phyloP scores from a whole-genome alignment of 2,888 invertebrate genomes.

The Drosophila barbarae region DNA sequence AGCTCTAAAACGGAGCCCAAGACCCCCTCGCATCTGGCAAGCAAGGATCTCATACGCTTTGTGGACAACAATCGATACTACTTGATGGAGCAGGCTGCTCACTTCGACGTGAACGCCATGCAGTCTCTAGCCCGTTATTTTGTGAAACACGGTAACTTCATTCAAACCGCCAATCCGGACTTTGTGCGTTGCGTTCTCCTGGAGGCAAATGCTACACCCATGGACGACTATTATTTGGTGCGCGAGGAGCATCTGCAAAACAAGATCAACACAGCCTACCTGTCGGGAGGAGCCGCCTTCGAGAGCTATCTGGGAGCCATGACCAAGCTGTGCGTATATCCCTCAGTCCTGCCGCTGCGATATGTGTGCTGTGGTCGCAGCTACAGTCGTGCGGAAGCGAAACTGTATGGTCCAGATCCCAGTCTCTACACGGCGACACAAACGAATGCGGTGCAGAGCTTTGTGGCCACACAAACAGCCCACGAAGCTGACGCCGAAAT shows the following conservation, averaged over 20 bases:
- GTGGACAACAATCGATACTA: constrained; percentile 81
- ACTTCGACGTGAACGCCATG: constrained; percentile 83
- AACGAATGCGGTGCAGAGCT: constrained; percentile 85
- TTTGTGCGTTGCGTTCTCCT: constrained; percentile 87
- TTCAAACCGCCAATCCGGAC: constrained; percentile 87
- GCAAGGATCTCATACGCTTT: constrained; percentile 73
- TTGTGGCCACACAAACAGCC: constrained; percentile 82
- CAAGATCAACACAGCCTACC: constrained; percentile 83
- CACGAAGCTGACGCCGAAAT: constrained; percentile 81
- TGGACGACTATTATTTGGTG: constrained; percentile 83
- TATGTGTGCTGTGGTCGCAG: constrained; percentile 86
- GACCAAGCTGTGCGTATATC: constrained; percentile 84
- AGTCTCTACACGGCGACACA: constrained; percentile 85
- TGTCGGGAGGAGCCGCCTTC: constrained; percentile 88
- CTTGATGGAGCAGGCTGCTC: constrained; percentile 86
- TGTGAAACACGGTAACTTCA: constrained; percentile 81
- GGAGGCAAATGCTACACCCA: constrained; percentile 84
- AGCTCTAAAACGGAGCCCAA: background rate
- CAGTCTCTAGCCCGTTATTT: constrained; percentile 75
- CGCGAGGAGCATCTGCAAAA: constrained; percentile 81
- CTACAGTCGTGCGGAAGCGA: constrained; percentile 80
- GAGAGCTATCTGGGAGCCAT: constrained; percentile 84
- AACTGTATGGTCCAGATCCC: constrained; percentile 67
- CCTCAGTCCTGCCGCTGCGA: constrained; percentile 84
- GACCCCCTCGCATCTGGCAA: constrained; percentile 72